Base-by-base conservation (phyloP, 2,888 invertebrate genomes). In the Eupithecia insigniata region DNA sequence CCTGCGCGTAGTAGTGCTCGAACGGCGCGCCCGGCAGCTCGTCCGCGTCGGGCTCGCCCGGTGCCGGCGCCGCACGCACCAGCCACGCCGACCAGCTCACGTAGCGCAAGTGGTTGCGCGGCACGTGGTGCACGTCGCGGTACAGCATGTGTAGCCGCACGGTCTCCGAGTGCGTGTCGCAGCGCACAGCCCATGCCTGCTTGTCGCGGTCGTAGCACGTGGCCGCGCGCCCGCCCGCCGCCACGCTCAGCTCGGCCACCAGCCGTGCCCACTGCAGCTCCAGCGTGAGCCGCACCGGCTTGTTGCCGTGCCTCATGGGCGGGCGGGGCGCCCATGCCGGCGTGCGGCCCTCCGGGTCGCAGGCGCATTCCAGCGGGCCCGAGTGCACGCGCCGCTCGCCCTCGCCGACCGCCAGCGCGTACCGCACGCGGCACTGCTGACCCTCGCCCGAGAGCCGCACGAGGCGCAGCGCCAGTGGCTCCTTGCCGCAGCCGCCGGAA, bases 121-220 rank as follows among this genome's bases (percentile, higher is more conserved):
- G 97, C 72, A 97, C 97, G 84, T 97, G 96, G 85, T 96, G 96
- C 70, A 96, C 96, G 83, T 97, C 97, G 77, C 96, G 96, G 90
- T 96, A 97, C 76, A 96, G 95, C 91, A 97, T 95, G 79, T 96
- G 96, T 64, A 97, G 94, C 26, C 96, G 95, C 72, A 97, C 96
- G 30, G 96, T 96, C 80, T 97, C 97, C 10, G 97, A 96, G 83
- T 97, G 97, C 72, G 96, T 95, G 87, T 97, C 97, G 58, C 96
- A 96, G 79, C 97, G 96, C 72, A 97, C 93, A 68, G 96, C 95
- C 97, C 97, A 97, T 8, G 96, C 96, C 84, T 96, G 96, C 83
- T 97, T 97, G 89, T 97, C 97, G 14, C 97, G 93, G 88, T 97
- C 97, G 89, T 97, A 97, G 86, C 97, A 96, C 16, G 95, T 95